Conservation (phyloP, 2,888 invertebrate species). For the Poecilobothrus nobilitatus region DNA sequence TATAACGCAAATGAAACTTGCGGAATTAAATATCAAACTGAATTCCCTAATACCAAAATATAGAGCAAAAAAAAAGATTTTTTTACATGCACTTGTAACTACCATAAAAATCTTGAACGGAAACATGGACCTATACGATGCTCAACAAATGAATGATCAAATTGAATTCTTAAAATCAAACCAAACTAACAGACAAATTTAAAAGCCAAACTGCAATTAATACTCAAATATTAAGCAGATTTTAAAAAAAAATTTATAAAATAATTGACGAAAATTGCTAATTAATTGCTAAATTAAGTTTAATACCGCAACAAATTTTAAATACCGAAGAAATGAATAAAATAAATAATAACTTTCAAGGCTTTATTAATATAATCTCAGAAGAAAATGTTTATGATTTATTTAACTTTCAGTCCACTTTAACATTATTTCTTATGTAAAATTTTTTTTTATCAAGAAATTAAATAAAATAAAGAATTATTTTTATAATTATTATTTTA, state of each 20-base stretch:
- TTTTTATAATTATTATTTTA: too few relatives aligned
- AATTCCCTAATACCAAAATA: not conserved
- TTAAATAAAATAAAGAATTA: too few relatives aligned
- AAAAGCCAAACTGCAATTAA: too few relatives aligned
- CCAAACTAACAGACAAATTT: too few relatives aligned
- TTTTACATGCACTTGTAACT: not conserved
- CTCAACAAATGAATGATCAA: not conserved
- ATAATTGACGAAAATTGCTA: too few relatives aligned
- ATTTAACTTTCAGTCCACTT: constrained; percentile 12
- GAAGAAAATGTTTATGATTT: constrained; percentile 13
- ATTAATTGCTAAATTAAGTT: constrained; percentile 15
- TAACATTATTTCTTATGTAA: too few relatives aligned
- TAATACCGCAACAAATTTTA: constrained; percentile 16
- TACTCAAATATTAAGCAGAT: too few relatives aligned
- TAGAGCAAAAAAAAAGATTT: not conserved
- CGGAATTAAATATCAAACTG: not conserved
- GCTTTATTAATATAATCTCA: constrained; percentile 10
- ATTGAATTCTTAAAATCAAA: too few relatives aligned
- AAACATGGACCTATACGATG: too few relatives aligned
- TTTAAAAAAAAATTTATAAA: too few relatives aligned
- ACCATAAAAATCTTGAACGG: too few relatives aligned
- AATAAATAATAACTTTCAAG: constrained; percentile 8
- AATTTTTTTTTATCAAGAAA: too few relatives aligned
- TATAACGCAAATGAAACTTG: not conserved
- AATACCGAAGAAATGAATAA: constrained; percentile 8